Percentiles rank a stretch among this genome's conserved stretches.
Conservation (phyloP, 2,888 invertebrate genomes). For the Drosophila monieri region DNA sequence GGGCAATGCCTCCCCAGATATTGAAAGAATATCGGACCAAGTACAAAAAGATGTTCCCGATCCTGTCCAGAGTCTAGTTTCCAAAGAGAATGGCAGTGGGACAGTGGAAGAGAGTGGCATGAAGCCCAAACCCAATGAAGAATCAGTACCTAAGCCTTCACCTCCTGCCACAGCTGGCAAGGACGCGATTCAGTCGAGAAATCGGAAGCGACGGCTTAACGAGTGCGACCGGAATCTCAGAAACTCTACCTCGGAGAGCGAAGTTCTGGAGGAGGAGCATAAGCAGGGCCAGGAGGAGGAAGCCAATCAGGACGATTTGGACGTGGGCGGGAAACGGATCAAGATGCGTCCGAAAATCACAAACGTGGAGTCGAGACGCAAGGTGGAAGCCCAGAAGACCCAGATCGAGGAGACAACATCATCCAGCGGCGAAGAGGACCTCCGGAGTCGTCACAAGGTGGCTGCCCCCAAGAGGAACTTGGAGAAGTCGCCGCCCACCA, state of each 20-base stretch:
- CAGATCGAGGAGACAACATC: constrained; percentile 77
- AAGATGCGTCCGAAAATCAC: constrained; percentile 81
- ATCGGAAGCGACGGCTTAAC: constrained; percentile 80
- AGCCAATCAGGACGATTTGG: constrained; percentile 62
- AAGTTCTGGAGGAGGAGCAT: constrained; percentile 79
- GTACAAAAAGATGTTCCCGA: constrained; percentile 37
- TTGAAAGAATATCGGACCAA: background rate
- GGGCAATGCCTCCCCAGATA: background rate
- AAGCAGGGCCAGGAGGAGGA: constrained; percentile 80
- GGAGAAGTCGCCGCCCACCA: constrained; percentile 49
- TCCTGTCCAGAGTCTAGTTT: constrained; percentile 31
- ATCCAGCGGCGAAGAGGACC: constrained; percentile 81
- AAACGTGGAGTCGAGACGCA: constrained; percentile 78
- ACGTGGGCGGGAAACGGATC: constrained; percentile 82
- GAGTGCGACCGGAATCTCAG: constrained; percentile 61
- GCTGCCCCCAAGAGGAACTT: constrained; percentile 63
- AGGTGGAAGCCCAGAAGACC: constrained; percentile 80
- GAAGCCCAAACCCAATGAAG: background rate
- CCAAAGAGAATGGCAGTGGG: constrained; percentile 6
- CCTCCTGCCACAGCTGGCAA: background rate
- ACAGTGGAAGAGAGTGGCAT: background rate
- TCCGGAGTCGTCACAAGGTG: constrained; percentile 66
- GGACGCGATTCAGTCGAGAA: constrained; percentile 29
- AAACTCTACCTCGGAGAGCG: constrained; percentile 81
- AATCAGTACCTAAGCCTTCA: background rate